A percentile compares a stretch with the other conserved stretches of the same genome.
These are phyloP conservation scores for Distichodus sexfasciatus DNA, from an alignment of 2,797 vertebrate genomes.

Conservation along the genomic window DNA sequence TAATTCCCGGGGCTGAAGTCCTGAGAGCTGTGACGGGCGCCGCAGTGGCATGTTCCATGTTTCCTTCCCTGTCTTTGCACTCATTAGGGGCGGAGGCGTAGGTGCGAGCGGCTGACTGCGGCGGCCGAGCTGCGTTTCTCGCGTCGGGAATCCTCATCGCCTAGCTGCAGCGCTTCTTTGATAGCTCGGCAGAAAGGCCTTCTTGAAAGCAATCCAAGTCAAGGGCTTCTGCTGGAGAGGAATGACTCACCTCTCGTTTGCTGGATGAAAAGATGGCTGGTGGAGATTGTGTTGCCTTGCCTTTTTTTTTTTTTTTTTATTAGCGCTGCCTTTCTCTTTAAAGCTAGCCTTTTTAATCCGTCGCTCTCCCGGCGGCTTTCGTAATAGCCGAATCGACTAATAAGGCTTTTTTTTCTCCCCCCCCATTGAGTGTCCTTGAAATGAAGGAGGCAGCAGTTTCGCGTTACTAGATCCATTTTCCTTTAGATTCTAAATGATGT, in stretches of 20 bases:
- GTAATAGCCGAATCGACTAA: slow-evolving; percentile 38
- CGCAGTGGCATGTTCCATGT: slow-evolving; percentile 9
- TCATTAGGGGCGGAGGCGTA: slow-evolving; percentile 47
- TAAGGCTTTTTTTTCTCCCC: slow-evolving; percentile 41
- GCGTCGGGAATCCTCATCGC: slow-evolving; percentile 44
- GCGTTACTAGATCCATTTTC: slow-evolving; percentile 32
- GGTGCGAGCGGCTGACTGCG: slow-evolving; percentile 32
- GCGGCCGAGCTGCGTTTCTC: slow-evolving; percentile 34
- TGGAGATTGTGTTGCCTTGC: slow-evolving; percentile 43
- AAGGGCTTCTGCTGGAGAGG: slow-evolving; percentile 48
- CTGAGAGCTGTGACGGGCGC: slow-evolving; percentile 19
- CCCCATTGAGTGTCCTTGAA: slow-evolving; percentile 43
- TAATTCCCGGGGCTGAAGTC: slow-evolving; percentile 28
- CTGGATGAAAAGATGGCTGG: slow-evolving; percentile 54
- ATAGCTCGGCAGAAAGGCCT: slow-evolving; percentile 50
- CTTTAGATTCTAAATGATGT: slow-evolving; percentile 38
- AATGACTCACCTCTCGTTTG: slow-evolving; percentile 53
- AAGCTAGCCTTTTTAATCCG: slow-evolving; percentile 42
- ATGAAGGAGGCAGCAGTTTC: slow-evolving; percentile 30
- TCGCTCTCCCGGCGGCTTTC: slow-evolving; percentile 34
- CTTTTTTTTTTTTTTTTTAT: slow-evolving; percentile 20
- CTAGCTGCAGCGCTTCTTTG: slow-evolving; percentile 46
- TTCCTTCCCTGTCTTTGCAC: slow-evolving; percentile 31
- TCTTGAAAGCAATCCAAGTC: slow-evolving; percentile 54
- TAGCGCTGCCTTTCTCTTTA: slow-evolving; percentile 35